Evolutionary conservation across 2,797 vertebrate species (phyloP).

Genomic region (Onychomys torridus): DNA sequence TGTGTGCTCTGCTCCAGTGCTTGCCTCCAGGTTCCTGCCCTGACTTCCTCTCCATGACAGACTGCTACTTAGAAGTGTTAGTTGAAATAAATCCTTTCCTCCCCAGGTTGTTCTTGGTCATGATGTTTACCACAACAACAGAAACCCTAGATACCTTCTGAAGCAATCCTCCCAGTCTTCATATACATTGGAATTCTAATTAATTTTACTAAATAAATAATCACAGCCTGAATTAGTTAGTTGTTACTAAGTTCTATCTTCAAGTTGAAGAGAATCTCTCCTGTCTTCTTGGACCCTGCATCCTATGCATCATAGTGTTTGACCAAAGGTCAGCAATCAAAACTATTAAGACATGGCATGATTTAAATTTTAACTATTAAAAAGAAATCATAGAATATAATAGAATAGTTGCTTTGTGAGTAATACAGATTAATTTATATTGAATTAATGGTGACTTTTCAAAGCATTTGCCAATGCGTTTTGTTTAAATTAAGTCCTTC

Average conservation of each 20-base stretch:
- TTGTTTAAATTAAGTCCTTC: neutral
- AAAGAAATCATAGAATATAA: neutral
- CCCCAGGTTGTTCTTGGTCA: too few species aligned
- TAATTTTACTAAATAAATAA: neutral
- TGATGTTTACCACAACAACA: neutral
- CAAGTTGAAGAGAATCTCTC: neutral
- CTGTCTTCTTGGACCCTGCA: neutral
- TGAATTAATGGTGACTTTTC: neutral
- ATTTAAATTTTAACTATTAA: neutral
- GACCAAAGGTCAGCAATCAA: neutral
- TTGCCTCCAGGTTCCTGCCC: fast-evolving
- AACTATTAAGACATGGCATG: neutral
- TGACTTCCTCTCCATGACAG: neutral
- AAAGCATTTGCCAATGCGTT: neutral
- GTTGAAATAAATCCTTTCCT: neutral
- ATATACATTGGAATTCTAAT: neutral
- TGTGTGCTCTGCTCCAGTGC: neutral
- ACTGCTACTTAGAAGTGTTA: neutral
- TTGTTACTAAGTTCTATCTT: neutral
- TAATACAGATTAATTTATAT: neutral
- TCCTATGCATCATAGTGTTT: neutral
- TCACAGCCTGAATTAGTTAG: neutral
- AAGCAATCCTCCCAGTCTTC: neutral
- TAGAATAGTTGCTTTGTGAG: neutral
- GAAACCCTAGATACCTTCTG: neutral